These are phyloP conservation scores for Ramphastos sulfuratus DNA, from an alignment of 2,113 vertebrate species.

Conservation along the genomic window DNA sequence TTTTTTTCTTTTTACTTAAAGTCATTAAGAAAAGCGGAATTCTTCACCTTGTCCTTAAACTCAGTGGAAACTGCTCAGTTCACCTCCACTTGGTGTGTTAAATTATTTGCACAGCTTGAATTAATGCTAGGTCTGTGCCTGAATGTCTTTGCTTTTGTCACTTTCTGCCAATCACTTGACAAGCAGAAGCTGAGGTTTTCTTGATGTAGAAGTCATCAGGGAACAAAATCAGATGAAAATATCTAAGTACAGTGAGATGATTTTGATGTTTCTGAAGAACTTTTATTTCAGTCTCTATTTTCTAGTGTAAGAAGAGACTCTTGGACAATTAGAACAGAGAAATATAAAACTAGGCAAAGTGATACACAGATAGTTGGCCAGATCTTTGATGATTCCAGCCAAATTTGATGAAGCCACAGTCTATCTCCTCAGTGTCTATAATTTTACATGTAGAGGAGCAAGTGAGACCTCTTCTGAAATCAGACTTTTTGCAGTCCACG, in stretches of 20 bases:
- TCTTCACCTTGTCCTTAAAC: slow-evolving; percentile 38
- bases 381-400: not conserved
- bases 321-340: not conserved
- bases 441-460: not conserved
- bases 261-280: not conserved
- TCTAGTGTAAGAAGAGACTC: not conserved
- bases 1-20: not conserved
- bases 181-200: not conserved
- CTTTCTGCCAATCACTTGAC: not conserved
- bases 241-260: not conserved
- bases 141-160: slow-evolving; percentile 2
- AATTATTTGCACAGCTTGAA: slow-evolving; percentile 59
- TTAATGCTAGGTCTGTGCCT: not conserved
- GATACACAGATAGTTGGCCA: not conserved
- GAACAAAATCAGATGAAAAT: not conserved
- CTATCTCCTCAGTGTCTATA: accelerated
- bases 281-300: not conserved
- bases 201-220: not conserved
- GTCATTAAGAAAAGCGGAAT: slow-evolving; percentile 20
- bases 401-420: not conserved
- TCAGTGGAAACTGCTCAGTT: slow-evolving; percentile 23
- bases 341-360: not conserved
- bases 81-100: slow-evolving; percentile 17
- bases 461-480: not conserved
- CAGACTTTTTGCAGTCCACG: not conserved